A percentile compares a stretch with the other conserved stretches of the same genome.
Evolutionary conservation across 2,113 vertebrate genomes (phyloP).

Genomic region (Oreotrochilus melanogaster): DNA sequence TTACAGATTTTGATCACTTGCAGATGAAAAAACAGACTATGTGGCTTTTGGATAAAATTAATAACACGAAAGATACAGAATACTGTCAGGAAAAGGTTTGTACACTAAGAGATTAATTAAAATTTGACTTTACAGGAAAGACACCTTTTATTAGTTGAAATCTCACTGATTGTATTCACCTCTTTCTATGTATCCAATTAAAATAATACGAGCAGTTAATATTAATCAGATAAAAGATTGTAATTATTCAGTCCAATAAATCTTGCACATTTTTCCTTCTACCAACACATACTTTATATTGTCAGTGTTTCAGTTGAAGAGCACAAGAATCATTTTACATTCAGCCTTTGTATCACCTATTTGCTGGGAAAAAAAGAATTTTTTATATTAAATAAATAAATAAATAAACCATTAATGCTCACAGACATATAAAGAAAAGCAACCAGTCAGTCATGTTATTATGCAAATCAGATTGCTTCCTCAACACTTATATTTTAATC

Average conservation of each 20-base stretch:
- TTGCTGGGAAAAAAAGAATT: conserved; percentile 54
- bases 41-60: conserved; percentile 61
- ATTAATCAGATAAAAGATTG: conserved; percentile 67
- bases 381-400: conserved; percentile 25
- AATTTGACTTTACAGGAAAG: conserved; percentile 51
- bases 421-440: background rate
- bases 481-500: conserved; percentile 17
- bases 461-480: conserved; percentile 9
- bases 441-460: background rate
- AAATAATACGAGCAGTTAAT: conserved; percentile 71
- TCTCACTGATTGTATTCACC: conserved; percentile 58
- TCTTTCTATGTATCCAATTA: conserved; percentile 57
- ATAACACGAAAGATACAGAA: conserved; percentile 8
- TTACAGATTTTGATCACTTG: conserved; percentile 18
- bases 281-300: conserved; percentile 26
- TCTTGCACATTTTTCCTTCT: conserved; percentile 38
- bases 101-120: conserved; percentile 67
- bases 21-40: conserved; percentile 61
- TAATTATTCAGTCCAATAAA: conserved; percentile 64
- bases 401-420: conserved; percentile 1
- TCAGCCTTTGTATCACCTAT: conserved; percentile 58
- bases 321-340: conserved; percentile 37
- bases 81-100: conserved; percentile 3
- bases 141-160: conserved; percentile 65
- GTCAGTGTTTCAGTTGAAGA: conserved; percentile 36